Evolutionary conservation across 2,797 vertebrate genomes (phyloP).

Genomic region (Pipistrellus nathusii): DNA sequence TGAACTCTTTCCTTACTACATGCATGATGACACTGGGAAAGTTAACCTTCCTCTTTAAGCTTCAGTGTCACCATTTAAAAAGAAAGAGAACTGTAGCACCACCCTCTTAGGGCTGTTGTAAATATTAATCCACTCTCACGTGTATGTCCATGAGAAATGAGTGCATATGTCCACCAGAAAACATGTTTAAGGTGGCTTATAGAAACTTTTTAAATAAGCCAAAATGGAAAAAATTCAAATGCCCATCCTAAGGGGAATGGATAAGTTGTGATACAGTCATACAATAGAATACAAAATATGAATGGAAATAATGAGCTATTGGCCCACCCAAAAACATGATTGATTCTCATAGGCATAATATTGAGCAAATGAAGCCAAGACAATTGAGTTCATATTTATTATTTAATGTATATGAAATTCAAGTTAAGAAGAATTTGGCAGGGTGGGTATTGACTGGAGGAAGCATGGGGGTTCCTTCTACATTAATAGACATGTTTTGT

Average conservation of each 20-base stretch:
- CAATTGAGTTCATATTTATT: background rate
- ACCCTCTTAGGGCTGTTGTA: background rate
- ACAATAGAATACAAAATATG: background rate
- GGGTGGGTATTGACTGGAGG: background rate
- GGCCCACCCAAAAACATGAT: background rate
- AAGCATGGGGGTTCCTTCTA: background rate
- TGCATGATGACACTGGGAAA: background rate
- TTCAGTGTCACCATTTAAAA: background rate
- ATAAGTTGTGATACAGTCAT: background rate
- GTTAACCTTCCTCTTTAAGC: background rate
- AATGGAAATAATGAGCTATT: background rate
- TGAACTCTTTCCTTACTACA: background rate
- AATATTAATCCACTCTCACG: background rate
- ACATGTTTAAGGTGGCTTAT: background rate
- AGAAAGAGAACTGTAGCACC: background rate
- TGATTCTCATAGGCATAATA: background rate
- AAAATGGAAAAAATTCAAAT: slow-evolving; percentile 21
- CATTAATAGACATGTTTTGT: background rate
- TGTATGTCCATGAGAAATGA: background rate
- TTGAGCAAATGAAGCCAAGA: background rate
- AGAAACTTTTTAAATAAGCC: background rate
- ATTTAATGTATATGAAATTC: background rate
- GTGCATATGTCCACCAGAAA: background rate
- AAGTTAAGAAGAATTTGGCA: background rate
- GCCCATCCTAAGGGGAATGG: background rate